Evolutionary conservation across 1,140 invertebrate genomes (phyloP).

Genomic region (Papilio helenus): DNA sequence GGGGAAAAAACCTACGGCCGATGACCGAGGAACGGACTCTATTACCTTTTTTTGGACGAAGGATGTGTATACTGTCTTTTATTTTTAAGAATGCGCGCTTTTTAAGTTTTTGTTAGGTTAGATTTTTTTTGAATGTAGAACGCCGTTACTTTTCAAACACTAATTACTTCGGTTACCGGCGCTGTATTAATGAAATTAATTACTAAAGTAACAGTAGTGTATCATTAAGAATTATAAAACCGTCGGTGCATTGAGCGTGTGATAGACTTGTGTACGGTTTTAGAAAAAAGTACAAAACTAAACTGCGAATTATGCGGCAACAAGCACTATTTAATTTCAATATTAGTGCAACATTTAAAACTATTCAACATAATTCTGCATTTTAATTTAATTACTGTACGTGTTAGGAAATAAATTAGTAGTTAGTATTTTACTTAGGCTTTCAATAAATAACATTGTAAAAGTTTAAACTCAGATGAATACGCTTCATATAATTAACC

Average conservation of each 20-base stretch:
- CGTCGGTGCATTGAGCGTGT: constrained; percentile 17
- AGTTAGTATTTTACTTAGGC: background rate
- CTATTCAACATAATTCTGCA: too few relatives aligned
- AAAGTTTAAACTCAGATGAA: background rate
- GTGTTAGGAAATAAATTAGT: too few relatives aligned
- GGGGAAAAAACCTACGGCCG: constrained; percentile 49
- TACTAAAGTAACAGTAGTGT: constrained; percentile 9
- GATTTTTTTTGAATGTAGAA: constrained; percentile 19
- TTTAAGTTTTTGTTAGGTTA: constrained; percentile 4
- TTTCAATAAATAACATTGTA: background rate
- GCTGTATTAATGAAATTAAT: constrained; percentile 12
- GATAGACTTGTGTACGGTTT: constrained; percentile 9
- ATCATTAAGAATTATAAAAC: constrained; percentile 17
- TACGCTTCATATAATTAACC: background rate
- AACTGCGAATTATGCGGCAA: background rate
- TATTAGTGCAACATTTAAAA: background rate
- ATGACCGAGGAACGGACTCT: constrained; percentile 45
- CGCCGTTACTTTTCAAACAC: constrained; percentile 11
- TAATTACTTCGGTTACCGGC: background rate
- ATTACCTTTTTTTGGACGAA: constrained; percentile 23
- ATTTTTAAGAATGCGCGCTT: constrained; percentile 27
- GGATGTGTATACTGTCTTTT: constrained; percentile 26
- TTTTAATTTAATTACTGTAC: too few relatives aligned
- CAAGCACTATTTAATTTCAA: background rate
- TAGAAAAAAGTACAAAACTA: constrained; percentile 14